Percentiles rank a stretch among this genome's conserved stretches.
These are phyloP conservation scores for Yponomeuta plumbellus DNA, from an alignment of 2,888 invertebrate species.

Conservation along the genomic window DNA sequence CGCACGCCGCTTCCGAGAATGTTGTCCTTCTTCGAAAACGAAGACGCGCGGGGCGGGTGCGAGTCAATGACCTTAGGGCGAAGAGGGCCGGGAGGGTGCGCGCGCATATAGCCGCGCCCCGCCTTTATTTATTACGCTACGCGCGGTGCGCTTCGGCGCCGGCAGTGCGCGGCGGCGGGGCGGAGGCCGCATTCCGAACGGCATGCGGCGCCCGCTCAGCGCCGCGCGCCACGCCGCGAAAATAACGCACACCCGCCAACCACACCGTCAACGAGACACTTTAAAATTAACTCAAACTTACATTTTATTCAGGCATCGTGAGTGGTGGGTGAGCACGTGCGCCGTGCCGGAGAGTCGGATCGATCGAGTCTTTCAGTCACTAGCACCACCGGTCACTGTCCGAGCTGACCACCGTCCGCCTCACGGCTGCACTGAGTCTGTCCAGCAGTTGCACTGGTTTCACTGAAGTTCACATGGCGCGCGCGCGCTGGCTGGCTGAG, in stretches of 20 bases:
- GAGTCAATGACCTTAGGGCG: slow-evolving; percentile 69
- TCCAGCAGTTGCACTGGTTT: slow-evolving; percentile 30
- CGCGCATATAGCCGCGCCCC: slow-evolving; percentile 74
- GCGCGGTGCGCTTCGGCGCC: slow-evolving; percentile 45
- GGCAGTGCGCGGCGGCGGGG: slow-evolving; percentile 1
- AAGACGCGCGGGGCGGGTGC: slow-evolving; percentile 34
- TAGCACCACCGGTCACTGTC: slow-evolving; percentile 38
- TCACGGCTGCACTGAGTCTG: slow-evolving; percentile 28
- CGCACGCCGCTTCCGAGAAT: slow-evolving; percentile 43
- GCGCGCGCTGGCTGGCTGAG: slow-evolving; percentile 44
- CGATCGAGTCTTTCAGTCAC: neutral
- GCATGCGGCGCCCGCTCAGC: slow-evolving; percentile 37
- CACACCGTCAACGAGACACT: slow-evolving; percentile 49
- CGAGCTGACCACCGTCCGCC: slow-evolving; percentile 53
- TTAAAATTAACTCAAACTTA: slow-evolving; percentile 68
- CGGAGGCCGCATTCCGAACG: slow-evolving; percentile 26
- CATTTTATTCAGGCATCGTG: slow-evolving; percentile 42
- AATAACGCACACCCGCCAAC: slow-evolving; percentile 56
- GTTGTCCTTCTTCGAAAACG: slow-evolving; percentile 41
- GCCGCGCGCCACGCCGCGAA: slow-evolving; percentile 45
- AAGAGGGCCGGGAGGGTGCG: slow-evolving; percentile 68
- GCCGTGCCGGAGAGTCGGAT: slow-evolving; percentile 35
- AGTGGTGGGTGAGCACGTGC: slow-evolving; percentile 53
- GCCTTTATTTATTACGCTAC: slow-evolving; percentile 76
- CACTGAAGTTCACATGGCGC: slow-evolving; percentile 70